Evolutionary conservation across 1,140 invertebrate genomes (phyloP).

Genomic region (Calephelis virginiensis): DNA sequence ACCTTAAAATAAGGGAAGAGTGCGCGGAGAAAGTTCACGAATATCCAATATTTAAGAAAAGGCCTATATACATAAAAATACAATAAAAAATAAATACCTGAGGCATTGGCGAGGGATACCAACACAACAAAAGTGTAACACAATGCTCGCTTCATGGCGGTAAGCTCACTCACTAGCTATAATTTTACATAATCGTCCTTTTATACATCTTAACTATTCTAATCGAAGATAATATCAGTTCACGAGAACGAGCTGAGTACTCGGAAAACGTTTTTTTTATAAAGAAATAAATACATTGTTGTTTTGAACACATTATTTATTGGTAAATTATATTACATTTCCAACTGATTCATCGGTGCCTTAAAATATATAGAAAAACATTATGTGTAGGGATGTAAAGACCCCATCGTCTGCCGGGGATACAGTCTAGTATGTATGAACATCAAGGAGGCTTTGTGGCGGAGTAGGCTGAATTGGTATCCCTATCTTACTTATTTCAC

Average conservation of each 20-base stretch:
- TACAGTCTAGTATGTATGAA: too few relatives aligned
- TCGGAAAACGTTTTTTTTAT: constrained; percentile 40
- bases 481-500: too few relatives aligned
- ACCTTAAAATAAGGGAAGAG: too few relatives aligned
- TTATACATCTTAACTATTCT: constrained; percentile 52
- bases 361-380: too few relatives aligned
- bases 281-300: constrained; percentile 27
- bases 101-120: constrained; percentile 45
- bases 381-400: too few relatives aligned
- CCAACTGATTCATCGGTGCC: neutral
- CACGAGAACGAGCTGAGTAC: constrained; percentile 36
- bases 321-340: constrained; percentile 6
- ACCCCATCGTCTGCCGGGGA: too few relatives aligned
- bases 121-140: constrained; percentile 47
- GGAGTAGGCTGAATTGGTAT: too few relatives aligned
- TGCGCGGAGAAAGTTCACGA: too few relatives aligned
- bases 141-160: constrained; percentile 44
- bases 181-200: constrained; percentile 44
- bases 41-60: too few relatives aligned
- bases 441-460: too few relatives aligned
- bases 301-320: constrained; percentile 25
- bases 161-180: constrained; percentile 40
- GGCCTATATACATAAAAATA: too few relatives aligned
- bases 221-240: constrained; percentile 38
- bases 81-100: constrained; percentile 37